Base-by-base conservation (phyloP, 1,140 invertebrate genomes). In the Pemphigus obesinymphae region DNA sequence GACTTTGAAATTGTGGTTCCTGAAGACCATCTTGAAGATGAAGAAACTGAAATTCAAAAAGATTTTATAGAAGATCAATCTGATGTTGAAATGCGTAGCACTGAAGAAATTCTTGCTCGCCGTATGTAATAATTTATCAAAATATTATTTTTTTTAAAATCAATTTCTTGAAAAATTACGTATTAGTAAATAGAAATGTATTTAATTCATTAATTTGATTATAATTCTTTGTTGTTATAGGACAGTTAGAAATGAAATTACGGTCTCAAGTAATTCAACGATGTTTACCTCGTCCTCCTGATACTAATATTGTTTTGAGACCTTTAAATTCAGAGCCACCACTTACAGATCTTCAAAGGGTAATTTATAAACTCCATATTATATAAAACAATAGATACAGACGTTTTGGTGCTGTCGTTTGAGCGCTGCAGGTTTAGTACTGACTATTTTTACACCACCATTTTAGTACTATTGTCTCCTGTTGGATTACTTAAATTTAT, bases 1-100 rank as follows among this genome's bases (percentile, higher is more conserved):
- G 97, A 99, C 88, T 99, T 97, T 88, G 97, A 99, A 88, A 98
- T 99, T 86, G 96, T 99, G 58, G 93, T 99, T 13, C 96, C 96
- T 0, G 95, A 97, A 84, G 88, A 90, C 34, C 89, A 89, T 17
- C 90, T 90, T 63, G 73, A 80, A 66, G 84, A 75, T 15, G 83
- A 83, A 13, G 85, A 86, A 17, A 84, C 82, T 20, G 89, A 89
- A 4, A 88, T 88, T 45, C 86, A 84, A 0, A 84, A 88, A 20
- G 84, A 86, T 0, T 86, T 88, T 0, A 85, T 92, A 1, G 93
- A 95, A 85, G 95, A 97, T 88, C 96, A 98, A 87, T 94, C 96
- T 0, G 97, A 99, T 87, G 87, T 97, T 0, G 96, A 98, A 87
- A 92, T 80, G 76, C 76, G 76, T 80, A 80, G 76, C 63, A 55